phyloP scores from a whole-genome alignment of 1,140 invertebrate genomes.

The Drosophila yakuba region DNA sequence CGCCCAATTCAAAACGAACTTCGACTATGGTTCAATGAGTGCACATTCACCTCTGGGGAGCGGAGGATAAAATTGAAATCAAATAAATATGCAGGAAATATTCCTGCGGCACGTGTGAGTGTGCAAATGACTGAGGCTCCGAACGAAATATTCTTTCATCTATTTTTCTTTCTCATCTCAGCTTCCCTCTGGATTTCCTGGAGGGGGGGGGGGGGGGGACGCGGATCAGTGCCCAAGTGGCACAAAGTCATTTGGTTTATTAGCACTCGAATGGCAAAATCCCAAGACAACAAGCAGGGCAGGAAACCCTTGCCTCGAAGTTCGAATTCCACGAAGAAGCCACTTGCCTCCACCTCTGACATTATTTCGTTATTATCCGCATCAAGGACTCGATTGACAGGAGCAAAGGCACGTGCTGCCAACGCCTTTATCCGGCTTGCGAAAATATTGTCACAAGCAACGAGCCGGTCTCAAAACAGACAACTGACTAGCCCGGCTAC shows the following conservation, averaged over 20 bases:
- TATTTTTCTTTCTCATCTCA: neutral
- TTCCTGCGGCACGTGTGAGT: slow-evolving; percentile 31
- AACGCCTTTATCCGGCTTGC: slow-evolving; percentile 74
- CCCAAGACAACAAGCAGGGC: slow-evolving; percentile 9
- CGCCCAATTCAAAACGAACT: slow-evolving; percentile 27
- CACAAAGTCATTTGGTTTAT: slow-evolving; percentile 78
- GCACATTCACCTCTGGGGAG: slow-evolving; percentile 45
- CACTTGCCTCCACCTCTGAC: slow-evolving; percentile 51
- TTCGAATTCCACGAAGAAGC: slow-evolving; percentile 16
- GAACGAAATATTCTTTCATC: slow-evolving; percentile 5
- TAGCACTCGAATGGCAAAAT: slow-evolving; percentile 58
- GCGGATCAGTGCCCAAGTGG: slow-evolving; percentile 62
- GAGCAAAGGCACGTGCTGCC: slow-evolving; percentile 70
- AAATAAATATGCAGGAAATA: slow-evolving; percentile 54
- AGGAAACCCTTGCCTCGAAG: slow-evolving; percentile 60
- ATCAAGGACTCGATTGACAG: slow-evolving; percentile 82
- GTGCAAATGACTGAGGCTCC: slow-evolving; percentile 27
- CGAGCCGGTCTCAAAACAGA: slow-evolving; percentile 39
- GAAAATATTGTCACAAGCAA: slow-evolving; percentile 78
- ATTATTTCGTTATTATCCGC: slow-evolving; percentile 83
- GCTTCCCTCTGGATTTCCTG: neutral
- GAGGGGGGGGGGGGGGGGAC: neutral
- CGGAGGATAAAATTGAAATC: slow-evolving; percentile 32
- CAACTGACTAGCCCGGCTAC: slow-evolving; percentile 44
- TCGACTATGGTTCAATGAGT: slow-evolving; percentile 38